Evolutionary conservation across 2,888 invertebrate genomes (phyloP).

Genomic region (Agrochola litura): DNA sequence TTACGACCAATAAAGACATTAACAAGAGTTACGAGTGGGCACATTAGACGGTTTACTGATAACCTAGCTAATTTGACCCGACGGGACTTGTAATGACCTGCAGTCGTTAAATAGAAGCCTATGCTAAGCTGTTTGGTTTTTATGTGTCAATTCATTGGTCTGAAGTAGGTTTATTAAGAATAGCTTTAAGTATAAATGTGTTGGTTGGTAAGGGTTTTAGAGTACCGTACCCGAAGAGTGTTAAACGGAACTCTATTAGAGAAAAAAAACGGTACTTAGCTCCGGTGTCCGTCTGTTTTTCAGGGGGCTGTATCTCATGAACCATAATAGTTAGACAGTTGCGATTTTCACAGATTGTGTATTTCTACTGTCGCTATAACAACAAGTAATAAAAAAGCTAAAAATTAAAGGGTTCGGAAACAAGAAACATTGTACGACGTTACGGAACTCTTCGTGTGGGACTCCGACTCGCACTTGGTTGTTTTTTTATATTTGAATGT

Average conservation of each 20-base stretch:
- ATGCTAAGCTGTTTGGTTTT: conserved; percentile 34
- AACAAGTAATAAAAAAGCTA: no score
- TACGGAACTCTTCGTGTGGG: no score
- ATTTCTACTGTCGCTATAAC: no score
- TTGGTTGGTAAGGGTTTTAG: background rate
- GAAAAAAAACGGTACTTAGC: no score
- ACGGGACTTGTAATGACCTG: conserved; percentile 57
- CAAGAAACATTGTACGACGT: no score
- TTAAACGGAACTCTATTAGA: no score
- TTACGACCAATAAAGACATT: conserved; percentile 62
- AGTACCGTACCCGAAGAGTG: background rate
- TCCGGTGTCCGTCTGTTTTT: background rate
- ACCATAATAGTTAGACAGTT: no score
- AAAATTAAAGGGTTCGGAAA: no score
- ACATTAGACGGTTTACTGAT: conserved; percentile 56
- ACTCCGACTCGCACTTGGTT: no score
- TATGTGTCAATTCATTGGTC: conserved; percentile 5
- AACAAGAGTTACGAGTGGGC: conserved; percentile 55
- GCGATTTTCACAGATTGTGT: no score
- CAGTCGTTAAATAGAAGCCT: conserved; percentile 34
- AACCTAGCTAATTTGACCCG: conserved; percentile 62
- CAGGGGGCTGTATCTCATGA: background rate
- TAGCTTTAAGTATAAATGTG: background rate
- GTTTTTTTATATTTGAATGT: no score
- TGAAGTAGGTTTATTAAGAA: background rate